Evolutionary conservation across 2,797 vertebrate genomes (phyloP), one percentile per base, ranked within the genome.

Genomic region (Spinus pinus): DNA sequence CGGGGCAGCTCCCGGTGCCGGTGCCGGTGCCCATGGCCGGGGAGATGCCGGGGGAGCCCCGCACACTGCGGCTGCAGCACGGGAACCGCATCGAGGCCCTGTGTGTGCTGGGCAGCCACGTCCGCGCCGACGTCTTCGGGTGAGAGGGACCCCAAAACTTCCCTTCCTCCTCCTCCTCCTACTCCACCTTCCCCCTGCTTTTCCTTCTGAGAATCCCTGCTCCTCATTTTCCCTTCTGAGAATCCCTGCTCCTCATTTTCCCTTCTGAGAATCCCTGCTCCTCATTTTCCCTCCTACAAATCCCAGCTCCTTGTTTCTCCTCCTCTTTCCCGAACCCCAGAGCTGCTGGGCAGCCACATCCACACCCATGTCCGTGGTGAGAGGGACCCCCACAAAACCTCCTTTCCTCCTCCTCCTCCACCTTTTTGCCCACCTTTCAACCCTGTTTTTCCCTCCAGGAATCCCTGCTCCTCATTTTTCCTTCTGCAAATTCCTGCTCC

Each of bases 11-110:
- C 11, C 42, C 21, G 42, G 56, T 16, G 13, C 58, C 21, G 42
- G 56, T 12, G 13, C 58, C 37, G 58, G 58, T 37, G 60, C 61
- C 58, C 61, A 66, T 67, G 54, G 44, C 62, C 42, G 3, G 31
- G 39, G 78, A 60, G 95, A 98, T 98, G 98, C 88, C 31, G 16
- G 92, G 85, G 25, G 88, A 89, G 7, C 97, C 61, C 22, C 75
- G 98, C 92, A 99, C 98, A 0, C 97, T 99, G 57, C 97, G 98
- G 61, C 90, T 99, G 71, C 98, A 98, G 67, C 97, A 93, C 31
- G 98, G 96, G 18, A 97, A 95, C 91, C 95, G 97, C 37, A 96
- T 97, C 10, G 93, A 95, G 28, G 97, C 98, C 3, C 41, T 99
- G 27, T 99, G 96, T 28, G 98, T 73, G 80, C 80, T 54, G 67